phyloP scores from a whole-genome alignment of 2,888 invertebrate species.

The Linyphia triangularis region DNA sequence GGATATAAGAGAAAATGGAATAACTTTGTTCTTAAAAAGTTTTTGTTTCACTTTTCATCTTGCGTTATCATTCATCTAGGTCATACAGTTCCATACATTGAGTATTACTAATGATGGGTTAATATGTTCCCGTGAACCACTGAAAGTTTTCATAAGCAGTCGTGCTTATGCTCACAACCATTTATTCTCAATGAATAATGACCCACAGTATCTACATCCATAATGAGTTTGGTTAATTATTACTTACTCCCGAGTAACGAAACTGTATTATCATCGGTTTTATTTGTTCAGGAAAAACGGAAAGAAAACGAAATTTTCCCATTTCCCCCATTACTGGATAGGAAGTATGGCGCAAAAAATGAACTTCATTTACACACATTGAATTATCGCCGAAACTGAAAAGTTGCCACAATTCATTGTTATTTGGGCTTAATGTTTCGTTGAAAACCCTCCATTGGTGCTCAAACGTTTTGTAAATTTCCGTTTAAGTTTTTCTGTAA shows the following conservation, averaged over 20 bases:
- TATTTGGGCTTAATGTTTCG: background rate
- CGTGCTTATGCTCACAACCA: background rate
- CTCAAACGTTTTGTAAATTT: background rate
- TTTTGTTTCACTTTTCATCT: too few relatives aligned
- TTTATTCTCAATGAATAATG: background rate
- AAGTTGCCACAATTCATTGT: background rate
- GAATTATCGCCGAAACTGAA: background rate
- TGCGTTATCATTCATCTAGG: background rate
- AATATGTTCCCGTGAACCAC: background rate
- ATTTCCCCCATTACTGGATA: background rate
- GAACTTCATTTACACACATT: background rate
- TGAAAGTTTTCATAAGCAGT: background rate
- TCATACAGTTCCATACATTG: background rate
- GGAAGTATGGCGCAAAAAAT: background rate
- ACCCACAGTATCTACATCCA: background rate
- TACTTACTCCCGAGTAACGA: background rate
- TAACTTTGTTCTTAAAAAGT: too few relatives aligned
- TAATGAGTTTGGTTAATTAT: background rate
- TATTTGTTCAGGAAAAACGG: background rate
- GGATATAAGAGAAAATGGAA: too few relatives aligned
- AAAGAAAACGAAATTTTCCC: background rate
- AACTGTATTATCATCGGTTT: slow-evolving; percentile 3
- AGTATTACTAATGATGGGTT: background rate
- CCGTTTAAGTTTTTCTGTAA: too few relatives aligned
- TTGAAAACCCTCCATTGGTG: background rate